Evolutionary conservation across 2,888 invertebrate species (phyloP).

Genomic region (Thecophora atra): DNA sequence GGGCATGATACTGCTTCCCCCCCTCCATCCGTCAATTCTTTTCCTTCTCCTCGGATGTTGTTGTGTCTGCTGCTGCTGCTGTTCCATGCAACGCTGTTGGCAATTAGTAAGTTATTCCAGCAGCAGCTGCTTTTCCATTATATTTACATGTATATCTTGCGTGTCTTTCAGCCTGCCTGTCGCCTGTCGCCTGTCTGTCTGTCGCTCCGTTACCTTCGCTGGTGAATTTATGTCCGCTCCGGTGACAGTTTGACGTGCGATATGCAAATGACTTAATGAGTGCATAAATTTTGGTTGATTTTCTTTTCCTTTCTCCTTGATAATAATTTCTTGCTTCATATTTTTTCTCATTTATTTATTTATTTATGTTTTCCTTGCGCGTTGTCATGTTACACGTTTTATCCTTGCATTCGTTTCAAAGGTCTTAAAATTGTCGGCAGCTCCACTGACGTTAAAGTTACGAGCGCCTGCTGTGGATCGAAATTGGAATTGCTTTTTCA

Average conservation of each 20-base stretch:
- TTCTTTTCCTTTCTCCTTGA: slow-evolving; percentile 12
- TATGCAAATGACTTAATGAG: slow-evolving; percentile 48
- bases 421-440: neutral
- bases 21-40: neutral
- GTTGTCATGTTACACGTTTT: slow-evolving; percentile 2
- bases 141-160: slow-evolving; percentile 55
- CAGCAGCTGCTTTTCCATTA: slow-evolving; percentile 59
- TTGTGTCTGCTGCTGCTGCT: slow-evolving; percentile 9
- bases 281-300: slow-evolving; percentile 39
- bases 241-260: slow-evolving; percentile 46
- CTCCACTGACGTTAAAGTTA: too few relatives aligned
- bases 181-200: slow-evolving; percentile 8
- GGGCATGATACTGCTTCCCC: neutral
- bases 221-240: slow-evolving; percentile 39
- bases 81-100: slow-evolving; percentile 42
- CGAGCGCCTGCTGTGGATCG: neutral
- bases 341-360: neutral
- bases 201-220: slow-evolving; percentile 18
- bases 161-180: neutral
- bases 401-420: neutral
- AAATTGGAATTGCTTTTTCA: too few relatives aligned
- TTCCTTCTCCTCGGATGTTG: slow-evolving; percentile 16
- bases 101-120: slow-evolving; percentile 59
- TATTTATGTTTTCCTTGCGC: neutral
- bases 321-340: neutral